These are phyloP conservation scores for Hycleus phaleratus DNA, from an alignment of 1,140 invertebrate species.

Conservation along the genomic window DNA sequence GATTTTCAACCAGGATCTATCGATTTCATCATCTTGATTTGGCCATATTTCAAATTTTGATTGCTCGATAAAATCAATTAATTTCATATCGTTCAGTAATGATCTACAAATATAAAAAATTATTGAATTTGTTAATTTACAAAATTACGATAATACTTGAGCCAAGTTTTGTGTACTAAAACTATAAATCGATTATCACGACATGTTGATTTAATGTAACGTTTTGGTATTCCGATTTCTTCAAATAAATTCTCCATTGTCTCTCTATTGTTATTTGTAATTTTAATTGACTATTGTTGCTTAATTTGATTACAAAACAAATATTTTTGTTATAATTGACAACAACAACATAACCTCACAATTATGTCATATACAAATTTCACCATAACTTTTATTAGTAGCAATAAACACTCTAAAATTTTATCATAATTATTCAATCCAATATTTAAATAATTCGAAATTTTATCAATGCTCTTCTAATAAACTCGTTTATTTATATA, in stretches of 20 bases:
- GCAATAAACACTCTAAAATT: too few relatives aligned
- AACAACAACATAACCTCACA: too few relatives aligned
- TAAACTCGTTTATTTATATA: too few relatives aligned
- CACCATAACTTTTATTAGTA: too few relatives aligned
- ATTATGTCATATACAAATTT: too few relatives aligned
- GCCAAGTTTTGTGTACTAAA: slow-evolving; percentile 58
- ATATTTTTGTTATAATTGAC: too few relatives aligned
- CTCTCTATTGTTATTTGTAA: neutral
- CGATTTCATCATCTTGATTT: slow-evolving; percentile 49
- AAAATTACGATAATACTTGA: slow-evolving; percentile 43
- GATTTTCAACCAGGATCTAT: slow-evolving; percentile 51
- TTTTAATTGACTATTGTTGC: too few relatives aligned
- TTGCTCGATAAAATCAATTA: slow-evolving; percentile 41
- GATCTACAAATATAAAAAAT: slow-evolving; percentile 30
- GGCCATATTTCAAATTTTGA: slow-evolving; percentile 39
- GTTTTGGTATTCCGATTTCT: slow-evolving; percentile 55
- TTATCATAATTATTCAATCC: too few relatives aligned
- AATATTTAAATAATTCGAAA: too few relatives aligned
- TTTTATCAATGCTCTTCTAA: too few relatives aligned
- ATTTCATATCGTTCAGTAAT: slow-evolving; percentile 46
- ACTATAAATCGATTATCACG: slow-evolving; percentile 49
- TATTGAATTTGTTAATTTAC: too few relatives aligned
- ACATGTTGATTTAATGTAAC: slow-evolving; percentile 52
- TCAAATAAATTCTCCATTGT: slow-evolving; percentile 52
- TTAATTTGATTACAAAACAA: too few relatives aligned